Evolutionary conservation across 2,113 vertebrate species (phyloP).

Genomic region (Hypanus sabinus): DNA sequence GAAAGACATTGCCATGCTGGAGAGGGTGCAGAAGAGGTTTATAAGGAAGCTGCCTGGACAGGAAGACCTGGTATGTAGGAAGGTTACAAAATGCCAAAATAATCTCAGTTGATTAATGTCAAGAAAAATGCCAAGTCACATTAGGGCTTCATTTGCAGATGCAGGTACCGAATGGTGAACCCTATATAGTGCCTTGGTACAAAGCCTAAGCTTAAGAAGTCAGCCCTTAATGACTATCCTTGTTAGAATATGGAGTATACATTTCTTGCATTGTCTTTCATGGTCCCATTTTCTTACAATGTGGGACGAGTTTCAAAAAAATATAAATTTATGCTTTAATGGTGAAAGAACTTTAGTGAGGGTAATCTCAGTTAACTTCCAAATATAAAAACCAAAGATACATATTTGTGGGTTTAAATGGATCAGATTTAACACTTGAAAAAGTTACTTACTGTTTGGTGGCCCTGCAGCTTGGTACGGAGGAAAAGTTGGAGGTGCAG

Average conservation of each 20-base stretch:
- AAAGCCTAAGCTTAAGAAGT: not conserved
- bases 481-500: conserved; percentile 74
- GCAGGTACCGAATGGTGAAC: not conserved
- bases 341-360: no score
- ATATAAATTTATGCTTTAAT: no score
- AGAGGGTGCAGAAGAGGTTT: no score
- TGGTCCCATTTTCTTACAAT: no score
- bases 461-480: conserved; percentile 86
- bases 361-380: no score
- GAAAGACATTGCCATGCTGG: no score
- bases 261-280: no score
- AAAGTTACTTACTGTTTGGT: conserved; percentile 74
- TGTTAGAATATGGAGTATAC: no score
- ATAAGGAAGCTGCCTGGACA: no score
- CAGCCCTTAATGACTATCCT: not conserved
- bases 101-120: not conserved
- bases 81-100: not conserved
- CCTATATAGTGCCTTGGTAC: not conserved
- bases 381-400: not conserved
- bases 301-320: no score
- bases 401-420: no score
- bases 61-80: no score
- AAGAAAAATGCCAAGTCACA: not conserved
- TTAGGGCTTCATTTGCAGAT: not conserved
- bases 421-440: not conserved